Percentiles rank a stretch among this genome's conserved stretches.
phyloP scores from a whole-genome alignment of 1,140 invertebrate species.

The Brachionus manjavacas region DNA sequence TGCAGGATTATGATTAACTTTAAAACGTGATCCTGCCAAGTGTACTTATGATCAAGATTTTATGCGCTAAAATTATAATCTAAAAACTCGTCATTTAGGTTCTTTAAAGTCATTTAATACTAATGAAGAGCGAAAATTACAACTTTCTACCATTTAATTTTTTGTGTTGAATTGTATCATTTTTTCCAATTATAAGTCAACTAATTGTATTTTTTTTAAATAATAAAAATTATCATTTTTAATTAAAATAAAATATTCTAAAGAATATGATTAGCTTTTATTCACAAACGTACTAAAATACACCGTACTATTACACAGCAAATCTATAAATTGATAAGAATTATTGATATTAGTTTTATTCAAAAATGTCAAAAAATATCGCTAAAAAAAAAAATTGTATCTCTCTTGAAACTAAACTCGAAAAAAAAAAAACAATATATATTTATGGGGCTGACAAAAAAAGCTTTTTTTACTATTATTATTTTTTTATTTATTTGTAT shows the following conservation, averaged over 20 bases:
- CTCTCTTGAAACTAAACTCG: too few relatives aligned
- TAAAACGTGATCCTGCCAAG: not conserved
- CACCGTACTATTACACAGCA: too few relatives aligned
- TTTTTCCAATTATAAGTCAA: not conserved
- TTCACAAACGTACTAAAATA: not conserved
- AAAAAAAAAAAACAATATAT: too few relatives aligned
- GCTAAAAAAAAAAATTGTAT: too few relatives aligned
- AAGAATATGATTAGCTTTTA: not conserved
- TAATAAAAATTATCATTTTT: not conserved
- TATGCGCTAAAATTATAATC: not conserved
- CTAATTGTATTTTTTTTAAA: not conserved
- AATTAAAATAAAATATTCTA: not conserved
- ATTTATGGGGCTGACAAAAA: too few relatives aligned
- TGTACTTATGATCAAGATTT: not conserved
- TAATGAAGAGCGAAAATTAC: too few relatives aligned
- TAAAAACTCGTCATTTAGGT: not conserved
- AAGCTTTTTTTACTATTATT: too few relatives aligned
- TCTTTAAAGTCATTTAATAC: not conserved
- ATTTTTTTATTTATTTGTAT: too few relatives aligned
- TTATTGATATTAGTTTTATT: too few relatives aligned
- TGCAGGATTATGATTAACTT: not conserved
- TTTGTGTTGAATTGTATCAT: not conserved
- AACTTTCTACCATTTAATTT: not conserved
- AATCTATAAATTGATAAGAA: too few relatives aligned
- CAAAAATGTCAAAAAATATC: too few relatives aligned